phyloP scores from a whole-genome alignment of 2,113 vertebrate species.

The Xiphophorus couchianus region DNA sequence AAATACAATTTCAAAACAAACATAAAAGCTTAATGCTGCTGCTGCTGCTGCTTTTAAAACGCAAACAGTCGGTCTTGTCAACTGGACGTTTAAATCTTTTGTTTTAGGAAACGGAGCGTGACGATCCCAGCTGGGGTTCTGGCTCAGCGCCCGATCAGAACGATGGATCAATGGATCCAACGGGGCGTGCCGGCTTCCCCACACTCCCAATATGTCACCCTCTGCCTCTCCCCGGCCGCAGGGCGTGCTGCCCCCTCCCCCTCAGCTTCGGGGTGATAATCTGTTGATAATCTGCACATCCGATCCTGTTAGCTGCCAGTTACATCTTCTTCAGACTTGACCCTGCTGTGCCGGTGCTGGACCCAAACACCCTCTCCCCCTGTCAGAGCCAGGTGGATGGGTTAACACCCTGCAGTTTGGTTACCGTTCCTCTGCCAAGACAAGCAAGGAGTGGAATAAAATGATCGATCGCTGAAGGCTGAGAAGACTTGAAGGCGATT shows the following conservation, averaged over 20 bases:
- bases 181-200: constrained; percentile 1
- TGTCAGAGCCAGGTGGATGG: constrained; percentile 33
- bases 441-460: too few relatives aligned
- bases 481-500: too few relatives aligned
- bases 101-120: constrained; percentile 4
- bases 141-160: constrained; percentile 40
- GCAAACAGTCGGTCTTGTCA: background rate
- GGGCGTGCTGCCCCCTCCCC: constrained; percentile 26
- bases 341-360: constrained; percentile 22
- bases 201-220: constrained; percentile 4
- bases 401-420: constrained; percentile 36
- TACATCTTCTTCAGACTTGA: constrained; percentile 18
- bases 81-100: constrained; percentile 5
- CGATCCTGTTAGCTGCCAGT: constrained; percentile 67
- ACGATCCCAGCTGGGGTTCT: constrained; percentile 51
- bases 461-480: too few relatives aligned
- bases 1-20: too few relatives aligned
- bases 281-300: constrained; percentile 65
- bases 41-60: too few relatives aligned
- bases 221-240: constrained; percentile 25
- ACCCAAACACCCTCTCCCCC: constrained; percentile 9
- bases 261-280: constrained; percentile 51
- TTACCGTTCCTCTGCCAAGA: constrained; percentile 3
- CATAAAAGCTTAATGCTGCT: too few relatives aligned
- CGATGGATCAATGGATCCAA: constrained; percentile 54